phyloP scores from a whole-genome alignment of 2,888 invertebrate genomes.

The Cyclophora punctaria region DNA sequence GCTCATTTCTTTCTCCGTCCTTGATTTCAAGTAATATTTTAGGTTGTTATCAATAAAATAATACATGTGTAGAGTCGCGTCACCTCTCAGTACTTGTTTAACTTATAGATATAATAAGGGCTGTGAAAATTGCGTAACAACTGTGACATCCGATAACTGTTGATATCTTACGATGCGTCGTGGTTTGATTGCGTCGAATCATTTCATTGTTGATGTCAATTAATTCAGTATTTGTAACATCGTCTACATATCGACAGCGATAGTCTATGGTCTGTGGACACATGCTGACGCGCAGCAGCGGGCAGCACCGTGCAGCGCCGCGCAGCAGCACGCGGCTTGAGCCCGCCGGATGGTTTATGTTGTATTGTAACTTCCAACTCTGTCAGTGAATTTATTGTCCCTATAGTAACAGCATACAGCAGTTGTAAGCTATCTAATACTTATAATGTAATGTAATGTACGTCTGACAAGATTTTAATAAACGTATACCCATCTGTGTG shows the following conservation, averaged over 20 bases:
- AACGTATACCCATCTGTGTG: conserved; percentile 40
- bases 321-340: no score
- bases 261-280: no score
- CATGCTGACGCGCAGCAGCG: no score
- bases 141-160: neutral
- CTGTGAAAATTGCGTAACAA: conserved; percentile 17
- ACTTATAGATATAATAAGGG: conserved; percentile 17
- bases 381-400: conserved; percentile 11
- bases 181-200: neutral
- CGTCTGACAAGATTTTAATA: conserved; percentile 46
- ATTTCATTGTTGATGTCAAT: conserved; percentile 6
- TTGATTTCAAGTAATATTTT: conserved; percentile 34
- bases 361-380: conserved; percentile 5
- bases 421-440: conserved; percentile 23
- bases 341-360: neutral
- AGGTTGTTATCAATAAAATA: conserved; percentile 6
- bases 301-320: no score
- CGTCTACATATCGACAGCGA: conserved; percentile 10
- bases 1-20: conserved; percentile 66
- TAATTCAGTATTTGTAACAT: conserved; percentile 1
- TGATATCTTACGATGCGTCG: neutral
- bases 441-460: no score
- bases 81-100: conserved; percentile 10
- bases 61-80: conserved; percentile 3
- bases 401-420: conserved; percentile 13